Base-by-base conservation (phyloP, 2,888 invertebrate genomes). In the Mechanitis mazaeus region DNA sequence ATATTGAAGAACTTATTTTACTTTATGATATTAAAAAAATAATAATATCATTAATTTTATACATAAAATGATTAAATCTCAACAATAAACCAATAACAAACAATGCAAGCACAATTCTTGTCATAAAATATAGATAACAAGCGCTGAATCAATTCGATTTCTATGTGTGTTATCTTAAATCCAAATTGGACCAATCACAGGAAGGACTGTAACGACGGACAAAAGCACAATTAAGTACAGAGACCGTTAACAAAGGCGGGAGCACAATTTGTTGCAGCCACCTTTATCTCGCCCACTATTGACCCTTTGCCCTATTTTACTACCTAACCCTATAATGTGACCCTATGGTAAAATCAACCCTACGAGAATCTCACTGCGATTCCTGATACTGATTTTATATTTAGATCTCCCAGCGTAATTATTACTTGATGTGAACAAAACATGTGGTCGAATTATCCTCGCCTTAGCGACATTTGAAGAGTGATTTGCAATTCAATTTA, bases 221-320 rank as follows among this genome's bases (percentile, higher is more conserved):
- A 90, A 90, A 89, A 87, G 88, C 83, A 87, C 88, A 89, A 88
- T 89, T 89, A 88, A 87, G 80, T 84, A 84, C 88, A 88, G 83
- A 85, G 87, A 75, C 79, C 79, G 82, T 80, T 86, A 86, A 88
- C 87, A 87, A 88, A 81, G 85, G 81, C 79, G 78, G 77, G 79
- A 83, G 84, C 79, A 77, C 87, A 85, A 88, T 89, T 89, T 89
- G 90, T 87, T 89, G 86, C 90, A 90, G 87, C 84, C 85, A 85
- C 87, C 87, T 89, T 85, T 87, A 87, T 85, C 82, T 81, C 81
- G 78, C 78, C 79, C 78, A 87, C 84, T 86, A 85, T 83, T 88
- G 89, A 90, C 89, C 89, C 84, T 88, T 88, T 87, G 86, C 87
- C 87, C 87, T 84, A 88, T 85, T 87, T 84, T 83, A 59, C 56